A percentile compares a stretch with the other conserved stretches of the same genome.
Conservation (phyloP, 2,888 invertebrate species). For the Timandra comae region DNA sequence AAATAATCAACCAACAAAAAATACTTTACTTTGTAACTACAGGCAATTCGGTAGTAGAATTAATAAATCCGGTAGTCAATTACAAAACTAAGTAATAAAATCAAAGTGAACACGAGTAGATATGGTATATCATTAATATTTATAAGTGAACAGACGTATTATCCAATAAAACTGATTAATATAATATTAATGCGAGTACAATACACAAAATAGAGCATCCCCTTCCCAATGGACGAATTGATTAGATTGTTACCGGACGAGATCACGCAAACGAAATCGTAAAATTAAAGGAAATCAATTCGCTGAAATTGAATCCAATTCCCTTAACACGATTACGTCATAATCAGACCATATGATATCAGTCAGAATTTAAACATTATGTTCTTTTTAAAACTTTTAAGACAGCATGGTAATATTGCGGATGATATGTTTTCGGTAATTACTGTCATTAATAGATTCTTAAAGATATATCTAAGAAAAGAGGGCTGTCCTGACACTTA, state of each 20-base stretch:
- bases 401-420: too few relatives aligned
- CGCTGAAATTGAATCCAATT: conserved; percentile 65
- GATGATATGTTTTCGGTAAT: too few relatives aligned
- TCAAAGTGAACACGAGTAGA: too few relatives aligned
- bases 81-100: too few relatives aligned
- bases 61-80: too few relatives aligned
- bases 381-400: conserved; percentile 13
- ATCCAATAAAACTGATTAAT: conserved; percentile 56
- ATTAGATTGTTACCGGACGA: conserved; percentile 71
- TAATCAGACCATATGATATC: conserved; percentile 22
- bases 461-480: neutral
- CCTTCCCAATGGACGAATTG: conserved; percentile 68
- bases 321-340: conserved; percentile 45
- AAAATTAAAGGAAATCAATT: conserved; percentile 71
- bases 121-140: conserved; percentile 15
- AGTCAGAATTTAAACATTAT: conserved; percentile 15
- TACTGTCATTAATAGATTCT: neutral
- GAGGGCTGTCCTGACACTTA: neutral
- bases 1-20: too few relatives aligned
- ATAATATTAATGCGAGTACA: conserved; percentile 45
- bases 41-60: too few relatives aligned
- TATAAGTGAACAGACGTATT: conserved; percentile 27
- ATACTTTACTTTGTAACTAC: too few relatives aligned
- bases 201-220: conserved; percentile 30
- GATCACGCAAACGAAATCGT: conserved; percentile 75